Conservation (phyloP, 1,140 invertebrate species). For the Trichogramma pretiosum region DNA sequence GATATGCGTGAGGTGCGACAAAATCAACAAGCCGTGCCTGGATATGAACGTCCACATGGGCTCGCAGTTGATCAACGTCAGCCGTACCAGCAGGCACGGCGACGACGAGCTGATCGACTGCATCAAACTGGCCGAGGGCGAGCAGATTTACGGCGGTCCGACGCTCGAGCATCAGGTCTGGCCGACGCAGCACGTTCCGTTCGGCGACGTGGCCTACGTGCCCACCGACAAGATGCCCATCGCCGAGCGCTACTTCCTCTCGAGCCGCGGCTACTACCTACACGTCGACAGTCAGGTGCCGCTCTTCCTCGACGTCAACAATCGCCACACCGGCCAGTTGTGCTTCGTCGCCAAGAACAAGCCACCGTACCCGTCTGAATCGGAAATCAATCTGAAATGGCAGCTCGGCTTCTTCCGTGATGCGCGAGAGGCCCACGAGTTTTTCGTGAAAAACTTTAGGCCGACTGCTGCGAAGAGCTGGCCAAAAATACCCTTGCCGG, state of each 20-base stretch:
- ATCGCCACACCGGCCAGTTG: conserved; percentile 45
- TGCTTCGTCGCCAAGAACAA: conserved; percentile 53
- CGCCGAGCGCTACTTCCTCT: conserved; percentile 68
- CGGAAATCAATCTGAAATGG: conserved; percentile 45
- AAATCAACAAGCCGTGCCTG: too few species aligned
- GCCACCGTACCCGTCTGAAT: conserved; percentile 44
- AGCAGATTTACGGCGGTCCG: conserved; percentile 54
- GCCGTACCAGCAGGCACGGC: too few species aligned
- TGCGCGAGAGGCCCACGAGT: conserved; percentile 52
- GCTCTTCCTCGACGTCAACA: conserved; percentile 64
- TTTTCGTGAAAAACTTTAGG: conserved; percentile 49
- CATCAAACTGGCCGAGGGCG: conserved; percentile 21
- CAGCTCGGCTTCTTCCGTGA: conserved; percentile 52
- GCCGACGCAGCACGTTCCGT: conserved; percentile 56
- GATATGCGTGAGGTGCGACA: too few species aligned
- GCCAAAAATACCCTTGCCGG: conserved; percentile 57
- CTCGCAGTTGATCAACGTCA: too few species aligned
- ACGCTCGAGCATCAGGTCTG: conserved; percentile 53
- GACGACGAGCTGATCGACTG: conserved; percentile 29
- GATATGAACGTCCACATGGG: too few species aligned
- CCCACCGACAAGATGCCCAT: conserved; percentile 56
- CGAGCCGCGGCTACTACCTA: conserved; percentile 56
- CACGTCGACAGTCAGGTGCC: conserved; percentile 55
- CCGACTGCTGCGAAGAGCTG: conserved; percentile 37
- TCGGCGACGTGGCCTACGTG: conserved; percentile 52